A percentile compares a stretch with the other conserved stretches of the same genome.
Evolutionary conservation across 1,140 invertebrate species (phyloP).

Genomic region (Drosophila kepulauana): DNA sequence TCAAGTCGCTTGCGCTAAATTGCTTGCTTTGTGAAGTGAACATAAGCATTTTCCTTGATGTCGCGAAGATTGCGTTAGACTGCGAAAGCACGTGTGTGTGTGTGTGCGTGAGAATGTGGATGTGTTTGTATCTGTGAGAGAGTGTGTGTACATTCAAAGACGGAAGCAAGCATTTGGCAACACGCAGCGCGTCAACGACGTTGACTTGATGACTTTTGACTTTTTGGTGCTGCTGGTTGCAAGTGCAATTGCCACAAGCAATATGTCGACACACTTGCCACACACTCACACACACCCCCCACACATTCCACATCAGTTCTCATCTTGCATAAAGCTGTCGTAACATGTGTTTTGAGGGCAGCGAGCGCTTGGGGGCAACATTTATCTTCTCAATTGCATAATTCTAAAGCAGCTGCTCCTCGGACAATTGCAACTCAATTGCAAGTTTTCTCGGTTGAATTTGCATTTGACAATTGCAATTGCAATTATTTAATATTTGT

Average conservation of each 20-base stretch:
- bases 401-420: slow-evolving; percentile 1
- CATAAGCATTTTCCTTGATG: slow-evolving; percentile 44
- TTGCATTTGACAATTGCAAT: slow-evolving; percentile 14
- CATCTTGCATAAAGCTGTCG: slow-evolving; percentile 5
- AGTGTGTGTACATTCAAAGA: slow-evolving; percentile 18
- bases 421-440: slow-evolving; percentile 1
- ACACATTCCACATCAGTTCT: too few relatives aligned
- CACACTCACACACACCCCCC: neutral
- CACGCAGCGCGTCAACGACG: slow-evolving; percentile 29
- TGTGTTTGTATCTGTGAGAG: neutral
- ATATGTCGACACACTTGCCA: slow-evolving; percentile 16
- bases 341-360: slow-evolving; percentile 29
- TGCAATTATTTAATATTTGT: slow-evolving; percentile 21
- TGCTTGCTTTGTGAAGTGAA: slow-evolving; percentile 31
- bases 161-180: slow-evolving; percentile 28
- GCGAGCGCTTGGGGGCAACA: neutral
- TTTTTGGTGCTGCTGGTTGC: slow-evolving; percentile 39
- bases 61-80: slow-evolving; percentile 21
- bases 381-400: slow-evolving; percentile 13
- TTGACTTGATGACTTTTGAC: slow-evolving; percentile 52
- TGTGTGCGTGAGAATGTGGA: neutral
- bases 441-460: slow-evolving; percentile 4
- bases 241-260: slow-evolving; percentile 42
- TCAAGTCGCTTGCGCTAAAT: neutral
- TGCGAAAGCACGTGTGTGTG: neutral